Evolutionary conservation across 2,797 vertebrate genomes (phyloP).

Genomic region (Lepilemur ruficaudatus): DNA sequence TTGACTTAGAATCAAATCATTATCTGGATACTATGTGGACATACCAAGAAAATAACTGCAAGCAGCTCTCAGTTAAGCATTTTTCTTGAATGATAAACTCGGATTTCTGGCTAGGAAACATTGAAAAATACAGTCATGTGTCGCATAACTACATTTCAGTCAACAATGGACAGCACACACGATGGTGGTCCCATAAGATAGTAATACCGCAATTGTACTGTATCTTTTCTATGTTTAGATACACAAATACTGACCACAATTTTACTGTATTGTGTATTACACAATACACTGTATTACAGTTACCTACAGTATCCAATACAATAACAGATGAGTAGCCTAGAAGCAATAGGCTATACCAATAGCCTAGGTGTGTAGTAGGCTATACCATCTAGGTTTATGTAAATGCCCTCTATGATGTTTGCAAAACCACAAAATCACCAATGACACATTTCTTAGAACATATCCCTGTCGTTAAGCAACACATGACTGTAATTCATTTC

Average conservation of each 20-base stretch:
- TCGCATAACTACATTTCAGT: neutral
- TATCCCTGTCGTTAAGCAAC: neutral
- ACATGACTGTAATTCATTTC: neutral
- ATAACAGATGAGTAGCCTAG: neutral
- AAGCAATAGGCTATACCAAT: neutral
- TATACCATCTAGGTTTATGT: neutral
- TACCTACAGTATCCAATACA: neutral
- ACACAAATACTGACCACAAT: neutral
- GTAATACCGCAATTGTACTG: neutral
- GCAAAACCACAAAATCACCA: neutral
- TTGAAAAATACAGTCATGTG: neutral
- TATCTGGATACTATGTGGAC: neutral
- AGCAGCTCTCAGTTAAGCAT: neutral
- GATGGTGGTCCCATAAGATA: neutral
- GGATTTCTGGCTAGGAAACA: conserved; percentile 17
- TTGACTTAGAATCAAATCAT: conserved; percentile 19
- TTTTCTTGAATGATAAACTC: conserved; percentile 25
- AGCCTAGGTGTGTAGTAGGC: neutral
- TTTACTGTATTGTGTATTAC: no score
- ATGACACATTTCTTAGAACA: neutral
- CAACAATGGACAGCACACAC: neutral
- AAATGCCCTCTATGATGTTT: neutral
- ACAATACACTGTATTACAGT: neutral
- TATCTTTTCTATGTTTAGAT: neutral
- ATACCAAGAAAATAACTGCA: conserved; percentile 5